Base-by-base conservation (phyloP, 2,888 invertebrate genomes). In the Octonoba sinensis region DNA sequence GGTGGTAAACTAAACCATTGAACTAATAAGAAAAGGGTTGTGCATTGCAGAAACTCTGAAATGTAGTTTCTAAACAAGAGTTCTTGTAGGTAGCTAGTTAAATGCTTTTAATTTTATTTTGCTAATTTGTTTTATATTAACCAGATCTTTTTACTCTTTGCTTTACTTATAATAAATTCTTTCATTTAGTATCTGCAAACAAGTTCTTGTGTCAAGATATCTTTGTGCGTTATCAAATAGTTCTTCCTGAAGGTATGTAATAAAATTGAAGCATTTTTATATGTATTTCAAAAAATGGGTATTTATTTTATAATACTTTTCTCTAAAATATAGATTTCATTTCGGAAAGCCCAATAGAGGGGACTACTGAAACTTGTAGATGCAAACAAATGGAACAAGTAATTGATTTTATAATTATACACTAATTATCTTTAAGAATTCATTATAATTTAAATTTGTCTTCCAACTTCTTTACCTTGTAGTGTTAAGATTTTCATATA, bases 361-460 rank as follows among this genome's bases (percentile, higher is more conserved):
- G 76, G 36, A 56, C 70, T 2, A 77, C 76, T 44, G 62, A 77
- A 56, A 77, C 76, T 13, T 77, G 76, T 24, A 62, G 47, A 64
- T 44, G 76, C 47, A 77, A 77, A 70, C 18, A 44, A 54, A 64
- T 70, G 36, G 44, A 36, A 60, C 54, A 67, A 60, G 67, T 59
- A 54, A 44, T 54, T 36, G 8, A 60, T 59, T 12, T 18, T 11
- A 44, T 2, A 46, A 20, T 56, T 12, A 11, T 20, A 11, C 13
- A 51, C 4, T 16, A n/a, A 51, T 8, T 51, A 51, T 51, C 16
- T 51, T n/a, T n/a, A 18, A n/a, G 51, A 4, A 3, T 6, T 27
- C 13, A n/a, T 18, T 51, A 51, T 51, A 12, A n/a, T 51, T 51
- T 51, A 24, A 16, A 27, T 16, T 54, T 11, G 27, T 27, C 27